phyloP scores from a whole-genome alignment of 2,797 vertebrate species.

The Arctocebus calabarensis region DNA sequence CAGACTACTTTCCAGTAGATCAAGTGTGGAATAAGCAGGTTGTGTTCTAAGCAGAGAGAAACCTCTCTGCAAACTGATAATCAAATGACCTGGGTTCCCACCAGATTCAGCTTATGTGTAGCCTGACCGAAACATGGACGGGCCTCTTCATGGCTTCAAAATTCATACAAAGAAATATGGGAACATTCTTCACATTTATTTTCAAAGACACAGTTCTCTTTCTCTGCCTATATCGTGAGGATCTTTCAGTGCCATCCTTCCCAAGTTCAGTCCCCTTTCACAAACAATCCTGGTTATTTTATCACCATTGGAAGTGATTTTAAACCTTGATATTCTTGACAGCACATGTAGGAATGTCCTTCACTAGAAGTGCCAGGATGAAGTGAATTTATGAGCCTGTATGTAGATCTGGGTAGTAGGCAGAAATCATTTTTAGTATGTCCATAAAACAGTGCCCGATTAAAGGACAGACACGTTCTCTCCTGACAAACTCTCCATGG shows the following conservation, averaged over 20 bases:
- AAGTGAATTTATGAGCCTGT: constrained; percentile 79
- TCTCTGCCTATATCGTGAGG: background rate
- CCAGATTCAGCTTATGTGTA: background rate
- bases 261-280: background rate
- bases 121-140: background rate
- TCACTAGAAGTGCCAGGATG: constrained; percentile 70
- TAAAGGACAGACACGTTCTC: constrained; percentile 79
- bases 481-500: constrained; percentile 63
- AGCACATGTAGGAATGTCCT: constrained; percentile 77
- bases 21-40: background rate
- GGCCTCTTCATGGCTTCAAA: background rate
- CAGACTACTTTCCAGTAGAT: background rate
- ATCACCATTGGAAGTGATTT: constrained; percentile 71
- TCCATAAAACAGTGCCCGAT: constrained; percentile 81
- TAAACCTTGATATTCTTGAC: constrained; percentile 73
- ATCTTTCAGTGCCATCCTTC: background rate
- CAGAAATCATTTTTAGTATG: constrained; percentile 85
- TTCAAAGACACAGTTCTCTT: background rate
- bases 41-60: background rate
- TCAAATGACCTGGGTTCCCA: fast-evolving
- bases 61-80: too few species aligned
- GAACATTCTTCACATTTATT: background rate
- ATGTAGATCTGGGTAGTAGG: constrained; percentile 71
- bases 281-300: background rate
- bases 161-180: background rate